phyloP scores from a whole-genome alignment of 2,888 invertebrate species.

The Clitarchus hookeri region DNA sequence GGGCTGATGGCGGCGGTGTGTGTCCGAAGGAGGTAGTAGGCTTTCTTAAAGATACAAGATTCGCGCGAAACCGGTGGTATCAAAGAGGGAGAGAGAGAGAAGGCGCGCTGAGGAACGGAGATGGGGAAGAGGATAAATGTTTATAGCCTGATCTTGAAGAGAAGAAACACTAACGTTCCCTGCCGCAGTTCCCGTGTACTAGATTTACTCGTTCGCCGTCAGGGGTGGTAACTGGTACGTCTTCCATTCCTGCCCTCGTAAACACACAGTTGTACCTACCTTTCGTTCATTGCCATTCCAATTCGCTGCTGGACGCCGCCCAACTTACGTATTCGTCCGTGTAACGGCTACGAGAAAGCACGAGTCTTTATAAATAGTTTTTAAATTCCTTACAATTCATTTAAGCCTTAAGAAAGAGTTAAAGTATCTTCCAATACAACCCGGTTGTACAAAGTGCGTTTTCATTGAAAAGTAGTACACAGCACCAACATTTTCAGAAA shows the following conservation, averaged over 20 bases:
- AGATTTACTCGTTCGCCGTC: not conserved
- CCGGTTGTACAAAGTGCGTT: no score
- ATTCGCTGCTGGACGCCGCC: not conserved
- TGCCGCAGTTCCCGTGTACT: constrained; percentile 8
- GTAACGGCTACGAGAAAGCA: no score
- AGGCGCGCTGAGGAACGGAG: constrained; percentile 4
- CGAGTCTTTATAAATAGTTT: no score
- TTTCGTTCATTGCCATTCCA: not conserved
- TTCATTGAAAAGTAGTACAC: no score
- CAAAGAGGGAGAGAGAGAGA: not conserved
- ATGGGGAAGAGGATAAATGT: constrained; percentile 32
- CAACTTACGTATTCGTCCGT: not conserved
- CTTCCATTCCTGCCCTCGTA: not conserved
- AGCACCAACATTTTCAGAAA: no score
- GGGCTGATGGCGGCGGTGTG: constrained; percentile 19
- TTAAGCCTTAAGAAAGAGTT: no score
- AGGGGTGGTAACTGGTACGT: not conserved
- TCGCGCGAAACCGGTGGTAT: not conserved
- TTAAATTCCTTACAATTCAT: no score
- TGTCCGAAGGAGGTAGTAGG: constrained; percentile 22
- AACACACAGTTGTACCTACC: not conserved
- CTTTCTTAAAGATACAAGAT: constrained; percentile 26
- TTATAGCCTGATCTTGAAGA: constrained; percentile 32
- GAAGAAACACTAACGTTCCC: constrained; percentile 20
- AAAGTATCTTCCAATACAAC: no score